Evolutionary conservation across 2,888 invertebrate genomes (phyloP), one percentile per base, ranked within the genome.

Genomic region (Petrophora chlorosata): DNA sequence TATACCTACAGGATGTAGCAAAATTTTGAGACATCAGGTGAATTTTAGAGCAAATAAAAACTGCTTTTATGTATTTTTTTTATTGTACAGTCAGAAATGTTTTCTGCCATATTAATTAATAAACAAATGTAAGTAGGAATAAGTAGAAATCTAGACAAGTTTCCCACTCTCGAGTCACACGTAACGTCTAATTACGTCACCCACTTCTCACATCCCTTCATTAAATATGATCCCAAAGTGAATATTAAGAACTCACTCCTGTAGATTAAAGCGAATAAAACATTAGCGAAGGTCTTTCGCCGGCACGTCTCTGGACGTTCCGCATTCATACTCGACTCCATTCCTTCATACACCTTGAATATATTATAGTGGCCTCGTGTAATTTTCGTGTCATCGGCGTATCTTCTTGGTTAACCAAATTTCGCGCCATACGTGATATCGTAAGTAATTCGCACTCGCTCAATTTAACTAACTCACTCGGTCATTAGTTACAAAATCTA

Each of bases 251-350:
- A 48, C 42, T 48, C 48, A 38, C 42, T 48, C 36, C 36, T 70
- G 69, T 64, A 60, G 65, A 69, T 73, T 67, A 74, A 67, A 74
- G 67, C 57, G 70, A 73, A 77, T 73, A 71, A 74, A 76, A 74
- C 64, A 75, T 76, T 68, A 72, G 64, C 54, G 50, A 49, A 55
- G 50, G 46, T 39, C 10, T 39, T 39, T 30, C 19, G 34, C 17
- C 34, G 56, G 58, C 53, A 56, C 56, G 53, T 62, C 47, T 50
- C 55, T 59, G 59, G 68, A 69, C 68, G 69, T 69, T 69, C 67
- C 56, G 53, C 54, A 55, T 59, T 64, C 63, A 67, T 63, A 62
- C 60, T 59, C 19, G 38, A 39, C 40, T 47, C 13, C 0, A 26
- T 33, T 19, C 38, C 33, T 46, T 40, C 28, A 9, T n/a, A n/a